A percentile compares a stretch with the other conserved stretches of the same genome.
phyloP scores from a whole-genome alignment of 2,888 invertebrate genomes.

The Hedya salicella region DNA sequence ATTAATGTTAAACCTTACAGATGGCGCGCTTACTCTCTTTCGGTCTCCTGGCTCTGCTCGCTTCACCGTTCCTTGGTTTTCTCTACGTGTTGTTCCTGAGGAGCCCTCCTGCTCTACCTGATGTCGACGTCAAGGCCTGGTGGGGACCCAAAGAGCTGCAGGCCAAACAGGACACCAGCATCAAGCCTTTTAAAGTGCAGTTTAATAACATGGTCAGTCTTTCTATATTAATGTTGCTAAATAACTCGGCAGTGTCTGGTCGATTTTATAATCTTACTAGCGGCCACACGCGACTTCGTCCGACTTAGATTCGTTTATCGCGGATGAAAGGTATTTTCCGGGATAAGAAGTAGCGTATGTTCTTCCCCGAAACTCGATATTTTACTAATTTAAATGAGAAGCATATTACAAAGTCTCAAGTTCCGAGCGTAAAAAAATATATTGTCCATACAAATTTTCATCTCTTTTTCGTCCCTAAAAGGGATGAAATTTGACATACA shows the following conservation, averaged over 20 bases:
- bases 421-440: too few species aligned
- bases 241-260: not conserved
- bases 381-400: too few species aligned
- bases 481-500: too few species aligned
- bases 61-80: slow-evolving; percentile 22
- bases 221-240: not conserved
- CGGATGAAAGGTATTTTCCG: too few species aligned
- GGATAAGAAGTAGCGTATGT: too few species aligned
- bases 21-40: slow-evolving; percentile 31
- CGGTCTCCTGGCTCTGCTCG: slow-evolving; percentile 5
- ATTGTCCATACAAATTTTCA: too few species aligned
- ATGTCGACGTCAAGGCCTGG: slow-evolving; percentile 63
- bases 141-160: slow-evolving; percentile 76
- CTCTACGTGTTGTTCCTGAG: slow-evolving; percentile 25
- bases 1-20: slow-evolving; percentile 9
- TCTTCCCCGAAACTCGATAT: too few species aligned
- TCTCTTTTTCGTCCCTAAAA: too few species aligned
- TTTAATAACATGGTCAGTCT: slow-evolving; percentile 78
- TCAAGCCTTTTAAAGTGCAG: slow-evolving; percentile 82
- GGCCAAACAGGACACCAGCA: slow-evolving; percentile 69
- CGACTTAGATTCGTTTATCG: too few species aligned
- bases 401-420: too few species aligned
- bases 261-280: too few species aligned
- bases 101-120: slow-evolving; percentile 34
- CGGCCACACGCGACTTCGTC: too few species aligned